phyloP scores from a whole-genome alignment of 2,113 vertebrate genomes.

The Australoheros scitulus region DNA sequence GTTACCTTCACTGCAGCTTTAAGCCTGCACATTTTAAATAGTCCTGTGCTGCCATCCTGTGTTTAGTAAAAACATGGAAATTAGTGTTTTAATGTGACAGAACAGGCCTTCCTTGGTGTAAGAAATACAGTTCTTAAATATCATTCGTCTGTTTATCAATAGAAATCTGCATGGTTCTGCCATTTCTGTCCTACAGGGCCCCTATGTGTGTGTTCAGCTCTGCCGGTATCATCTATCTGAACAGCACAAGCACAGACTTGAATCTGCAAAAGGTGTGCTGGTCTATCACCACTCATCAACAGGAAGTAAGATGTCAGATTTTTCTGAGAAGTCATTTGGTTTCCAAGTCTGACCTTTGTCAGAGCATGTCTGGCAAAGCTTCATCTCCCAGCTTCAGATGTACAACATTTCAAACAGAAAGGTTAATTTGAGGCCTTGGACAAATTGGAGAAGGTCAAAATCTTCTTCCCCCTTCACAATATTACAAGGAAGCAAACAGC shows the following conservation, averaged over 20 bases:
- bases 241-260: neutral
- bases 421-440: conserved; percentile 70
- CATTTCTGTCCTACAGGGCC: neutral
- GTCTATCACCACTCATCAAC: conserved; percentile 20
- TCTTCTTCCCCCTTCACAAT: neutral
- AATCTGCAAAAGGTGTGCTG: conserved; percentile 22
- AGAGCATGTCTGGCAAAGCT: neutral
- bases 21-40: neutral
- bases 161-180: neutral
- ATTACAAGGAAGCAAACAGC: conserved; percentile 27
- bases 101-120: neutral
- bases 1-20: neutral
- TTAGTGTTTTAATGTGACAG: neutral
- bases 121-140: neutral
- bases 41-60: conserved; percentile 66
- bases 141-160: neutral
- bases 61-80: neutral
- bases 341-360: conserved; percentile 76
- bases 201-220: neutral
- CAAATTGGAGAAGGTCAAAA: conserved; percentile 75
- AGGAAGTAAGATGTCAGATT: conserved; percentile 33
- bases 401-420: conserved; percentile 77
- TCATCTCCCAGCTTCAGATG: conserved; percentile 51
- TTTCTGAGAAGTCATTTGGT: conserved; percentile 55
- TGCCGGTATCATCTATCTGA: neutral